Evolutionary conservation across 2,888 invertebrate genomes (phyloP).

Genomic region (Dione vanillae): DNA sequence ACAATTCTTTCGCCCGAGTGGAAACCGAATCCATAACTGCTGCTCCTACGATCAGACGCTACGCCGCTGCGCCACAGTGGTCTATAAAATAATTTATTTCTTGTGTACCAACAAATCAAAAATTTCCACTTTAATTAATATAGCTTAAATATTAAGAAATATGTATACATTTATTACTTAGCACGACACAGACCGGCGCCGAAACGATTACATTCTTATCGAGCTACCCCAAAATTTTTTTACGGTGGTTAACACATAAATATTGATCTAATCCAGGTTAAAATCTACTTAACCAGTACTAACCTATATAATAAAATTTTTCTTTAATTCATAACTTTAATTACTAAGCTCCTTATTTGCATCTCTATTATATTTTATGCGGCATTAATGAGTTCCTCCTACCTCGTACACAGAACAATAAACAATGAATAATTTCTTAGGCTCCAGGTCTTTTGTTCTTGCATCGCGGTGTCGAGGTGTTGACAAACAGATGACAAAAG

Average conservation of each 20-base stretch:
- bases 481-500: constrained; percentile 31
- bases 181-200: too few relatives aligned
- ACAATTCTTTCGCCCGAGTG: too few relatives aligned
- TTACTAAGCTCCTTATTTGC: constrained; percentile 8
- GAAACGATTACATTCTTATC: too few relatives aligned
- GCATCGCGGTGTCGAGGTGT: constrained; percentile 27
- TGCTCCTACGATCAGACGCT: too few relatives aligned
- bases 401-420: constrained; percentile 31
- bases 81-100: too few relatives aligned
- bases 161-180: too few relatives aligned
- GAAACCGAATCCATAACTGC: too few relatives aligned
- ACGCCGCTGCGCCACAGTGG: too few relatives aligned
- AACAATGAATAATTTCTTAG: constrained; percentile 31
- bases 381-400: constrained; percentile 25
- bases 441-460: constrained; percentile 31
- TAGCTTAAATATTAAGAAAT: too few relatives aligned
- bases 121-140: too few relatives aligned
- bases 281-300: background rate
- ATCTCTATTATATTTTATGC: constrained; percentile 15
- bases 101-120: too few relatives aligned
- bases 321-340: constrained; percentile 1
- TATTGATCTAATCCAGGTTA: background rate
- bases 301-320: background rate
- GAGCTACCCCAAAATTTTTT: background rate
- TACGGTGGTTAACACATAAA: too few relatives aligned